Evolutionary conservation across 2,888 invertebrate species (phyloP), one percentile per base, ranked within the genome.

Genomic region (Sinopyrophorus schimmeli): DNA sequence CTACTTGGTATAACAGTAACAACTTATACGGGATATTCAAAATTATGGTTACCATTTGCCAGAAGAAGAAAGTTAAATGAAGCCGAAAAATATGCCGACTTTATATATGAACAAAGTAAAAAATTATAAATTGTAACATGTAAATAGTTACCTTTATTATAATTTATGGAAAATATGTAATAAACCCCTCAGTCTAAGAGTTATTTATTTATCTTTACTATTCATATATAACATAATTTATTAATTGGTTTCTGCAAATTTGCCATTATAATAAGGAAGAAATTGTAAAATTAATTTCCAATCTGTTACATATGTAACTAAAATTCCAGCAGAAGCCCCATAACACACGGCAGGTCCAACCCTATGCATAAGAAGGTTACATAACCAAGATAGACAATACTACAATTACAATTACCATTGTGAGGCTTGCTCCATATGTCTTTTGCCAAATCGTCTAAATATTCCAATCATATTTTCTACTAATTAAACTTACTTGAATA

Each of bases 201-300:
- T n/a, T 31, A 4, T 31, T 2, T 35, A 21, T 34, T 18, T 35
- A 35, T 35, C 18, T 17, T 11, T 14, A 32, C 11, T 10, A 2
- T 1, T 32, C 6, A 23, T 9, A n/a, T 17, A 18, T 18, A 32
- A 32, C n/a, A n/a, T n/a, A n/a, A n/a, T n/a, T n/a, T n/a, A 11
- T 38, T 50, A 51, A 17, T 46, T 24, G n/a, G 9, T 34, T 47
- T 77, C 75, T 23, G 78, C 74, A 70, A 83, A 91, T 73, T 90
- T 89, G 54, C 83, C 80, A 60, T 80, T 79, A 72, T 90, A 90
- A 73, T 80, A 86, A 12, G 92, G 92, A 55, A 92, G 72, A 69
- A 84, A 82, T 58, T 83, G 78, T 34, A 85, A 77, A 54, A 91
- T 74, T 35, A 80, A 67, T 72, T 82, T 86, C 91, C 91, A 92